A percentile compares a stretch with the other conserved stretches of the same genome.
These are phyloP conservation scores for Neopelma chrysocephalum DNA, from an alignment of 2,797 vertebrate species.

Conservation along the genomic window DNA sequence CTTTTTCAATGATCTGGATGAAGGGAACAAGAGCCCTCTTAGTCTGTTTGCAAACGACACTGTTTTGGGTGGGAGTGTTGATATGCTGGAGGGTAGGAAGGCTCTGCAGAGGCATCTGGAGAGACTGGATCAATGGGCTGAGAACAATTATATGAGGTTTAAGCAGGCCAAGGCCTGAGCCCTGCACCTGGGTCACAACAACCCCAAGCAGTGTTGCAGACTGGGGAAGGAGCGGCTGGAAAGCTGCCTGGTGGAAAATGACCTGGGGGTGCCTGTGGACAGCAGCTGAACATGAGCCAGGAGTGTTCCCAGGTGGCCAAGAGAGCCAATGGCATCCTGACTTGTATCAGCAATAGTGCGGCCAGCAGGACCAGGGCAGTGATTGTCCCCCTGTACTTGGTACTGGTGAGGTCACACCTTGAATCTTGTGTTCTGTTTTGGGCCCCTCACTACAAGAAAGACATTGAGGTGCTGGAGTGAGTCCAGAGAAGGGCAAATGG, in stretches of 20 bases:
- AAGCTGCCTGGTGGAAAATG: background rate
- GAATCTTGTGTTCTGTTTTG: background rate
- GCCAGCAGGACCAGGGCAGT: background rate
- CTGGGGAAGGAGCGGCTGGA: background rate
- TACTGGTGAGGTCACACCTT: background rate
- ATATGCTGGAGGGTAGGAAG: background rate
- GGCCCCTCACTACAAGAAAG: background rate
- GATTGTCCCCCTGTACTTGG: too few species aligned
- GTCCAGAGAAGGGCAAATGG: fast-evolving
- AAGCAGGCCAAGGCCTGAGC: background rate
- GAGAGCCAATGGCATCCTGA: background rate
- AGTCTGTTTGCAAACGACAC: background rate
- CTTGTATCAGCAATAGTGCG: background rate
- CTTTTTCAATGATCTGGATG: background rate
- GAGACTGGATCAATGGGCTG: background rate
- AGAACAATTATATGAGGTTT: background rate
- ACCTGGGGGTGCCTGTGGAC: fast-evolving
- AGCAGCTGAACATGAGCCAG: background rate
- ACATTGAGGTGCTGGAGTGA: fast-evolving
- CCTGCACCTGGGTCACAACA: background rate
- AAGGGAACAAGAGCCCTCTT: fast-evolving
- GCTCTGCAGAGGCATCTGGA: background rate
- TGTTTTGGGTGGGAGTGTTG: background rate
- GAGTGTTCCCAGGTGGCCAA: background rate
- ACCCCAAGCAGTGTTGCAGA: background rate